Percentiles rank a stretch among this genome's conserved stretches.
These are phyloP conservation scores for Xylocopa sonorina DNA, from an alignment of 1,140 invertebrate species.

Conservation along the genomic window DNA sequence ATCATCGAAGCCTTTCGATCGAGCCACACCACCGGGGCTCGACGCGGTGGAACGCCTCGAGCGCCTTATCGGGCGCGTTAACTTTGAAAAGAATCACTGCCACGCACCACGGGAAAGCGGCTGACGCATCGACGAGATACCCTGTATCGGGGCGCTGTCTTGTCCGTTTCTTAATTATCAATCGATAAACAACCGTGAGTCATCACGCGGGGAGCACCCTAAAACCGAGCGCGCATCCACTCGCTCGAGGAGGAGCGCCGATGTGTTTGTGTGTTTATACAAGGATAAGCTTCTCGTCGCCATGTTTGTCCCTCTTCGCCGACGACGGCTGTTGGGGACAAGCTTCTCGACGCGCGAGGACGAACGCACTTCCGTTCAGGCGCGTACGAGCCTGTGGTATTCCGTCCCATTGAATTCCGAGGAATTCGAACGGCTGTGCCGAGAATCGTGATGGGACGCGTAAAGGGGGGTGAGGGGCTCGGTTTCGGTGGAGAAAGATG, in stretches of 20 bases:
- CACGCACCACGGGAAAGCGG: no score
- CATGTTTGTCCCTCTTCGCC: not conserved
- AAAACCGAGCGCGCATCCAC: not conserved
- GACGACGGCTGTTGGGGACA: not conserved
- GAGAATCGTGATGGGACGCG: no score
- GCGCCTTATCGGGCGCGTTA: not conserved
- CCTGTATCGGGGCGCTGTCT: constrained; percentile 13
- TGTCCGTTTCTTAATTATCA: constrained; percentile 36
- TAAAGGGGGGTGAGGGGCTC: not conserved
- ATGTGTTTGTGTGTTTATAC: constrained; percentile 26
- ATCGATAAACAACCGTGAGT: constrained; percentile 55
- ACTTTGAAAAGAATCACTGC: not conserved
- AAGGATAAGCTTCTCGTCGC: not conserved
- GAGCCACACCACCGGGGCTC: no score
- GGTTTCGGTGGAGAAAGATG: not conserved
- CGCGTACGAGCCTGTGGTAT: no score
- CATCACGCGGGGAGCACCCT: constrained; percentile 16
- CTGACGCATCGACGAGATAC: constrained; percentile 30
- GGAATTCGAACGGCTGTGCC: not conserved
- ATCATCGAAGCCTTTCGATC: not conserved
- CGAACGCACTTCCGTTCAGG: no score
- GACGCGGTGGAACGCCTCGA: not conserved
- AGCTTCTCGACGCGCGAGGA: no score
- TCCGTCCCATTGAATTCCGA: not conserved
- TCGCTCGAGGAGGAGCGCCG: not conserved